Evolutionary conservation across 2,113 vertebrate genomes (phyloP), one percentile per base, ranked within the genome.

Genomic region (Silurus asotus): DNA sequence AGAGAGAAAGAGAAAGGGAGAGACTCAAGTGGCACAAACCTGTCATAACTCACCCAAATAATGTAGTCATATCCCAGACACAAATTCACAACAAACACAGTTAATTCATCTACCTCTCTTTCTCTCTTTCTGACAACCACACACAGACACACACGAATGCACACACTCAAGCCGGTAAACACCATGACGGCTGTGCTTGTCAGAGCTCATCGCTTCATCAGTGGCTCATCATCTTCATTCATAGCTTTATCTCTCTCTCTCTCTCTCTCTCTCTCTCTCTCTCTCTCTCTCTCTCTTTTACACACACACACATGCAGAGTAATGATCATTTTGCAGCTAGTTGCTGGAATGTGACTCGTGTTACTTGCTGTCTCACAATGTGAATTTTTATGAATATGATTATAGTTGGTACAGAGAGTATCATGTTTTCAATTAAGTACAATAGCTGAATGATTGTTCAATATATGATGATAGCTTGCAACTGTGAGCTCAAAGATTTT

Each of bases 1-100:
- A 84, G 75, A 61, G 28, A 49, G 37, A 17, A 20, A 49, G 72
- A 5, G 77, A 75, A 58, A 25, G 23, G 58, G 69, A 28, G 56
- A 74, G 82, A 76, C 74, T 56, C 69, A 70, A 58, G 79, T 37
- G 48, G 20, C 78, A 53, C 55, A 78, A 95, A 96, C 96, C 96
- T 97, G 97, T 98, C 98, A 98, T 99, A 99, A 98, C 96, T 98
- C 97, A 97, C 96, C 96, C 95, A 94, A 94, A 96, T 96, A 97
- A 97, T 96, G 93, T 92, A 90, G 92, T 86, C 49, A 76, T n/a
- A 76, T 76, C 49, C 74, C 23, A 76, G 49, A 53, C 74, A 76
- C 74, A 76, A 76, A 55, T 76, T 49, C 74, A 76, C 74, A 53
- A 25, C 74, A 76, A 55, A 56, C 74, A 55, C 74, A 55, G 51